A percentile compares a stretch with the other conserved stretches of the same genome.
These are phyloP conservation scores for Chaetophractus vellerosus DNA, from an alignment of 2,797 vertebrate genomes.

Conservation along the genomic window DNA sequence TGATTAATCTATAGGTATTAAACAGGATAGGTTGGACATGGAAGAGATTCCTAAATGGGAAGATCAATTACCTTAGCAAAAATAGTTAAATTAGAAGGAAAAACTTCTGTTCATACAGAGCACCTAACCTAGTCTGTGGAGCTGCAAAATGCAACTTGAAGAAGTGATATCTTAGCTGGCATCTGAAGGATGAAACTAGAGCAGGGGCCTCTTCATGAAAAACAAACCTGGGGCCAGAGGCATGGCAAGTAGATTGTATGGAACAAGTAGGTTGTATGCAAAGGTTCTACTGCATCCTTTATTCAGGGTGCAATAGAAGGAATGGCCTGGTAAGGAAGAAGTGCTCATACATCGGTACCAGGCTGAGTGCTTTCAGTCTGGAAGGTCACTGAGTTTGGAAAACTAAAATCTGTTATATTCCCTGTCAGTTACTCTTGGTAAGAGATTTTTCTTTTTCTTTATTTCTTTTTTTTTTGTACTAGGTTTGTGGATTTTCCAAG, in stretches of 20 bases:
- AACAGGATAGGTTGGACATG: neutral
- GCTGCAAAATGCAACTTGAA: neutral
- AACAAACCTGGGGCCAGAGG: neutral
- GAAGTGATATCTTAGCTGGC: neutral
- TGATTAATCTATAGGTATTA: slow-evolving; percentile 2
- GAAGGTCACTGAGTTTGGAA: neutral
- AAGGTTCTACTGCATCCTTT: neutral
- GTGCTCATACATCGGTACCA: neutral
- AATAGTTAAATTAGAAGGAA: neutral
- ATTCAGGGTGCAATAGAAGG: neutral
- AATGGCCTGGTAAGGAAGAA: neutral
- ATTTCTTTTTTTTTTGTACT: neutral
- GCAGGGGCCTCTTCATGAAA: neutral
- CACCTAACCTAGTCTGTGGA: neutral
- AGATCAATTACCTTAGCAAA: neutral
- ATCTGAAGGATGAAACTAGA: neutral
- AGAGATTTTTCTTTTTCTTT: neutral
- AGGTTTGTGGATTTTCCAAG: neutral
- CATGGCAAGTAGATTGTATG: neutral
- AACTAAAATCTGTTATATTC: neutral
- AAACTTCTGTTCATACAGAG: neutral
- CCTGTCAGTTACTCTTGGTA: neutral
- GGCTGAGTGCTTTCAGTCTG: neutral
- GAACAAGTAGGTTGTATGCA: neutral
- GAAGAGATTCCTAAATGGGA: neutral